Base-by-base conservation (phyloP, 2,797 vertebrate genomes). In the Alcedo atthis region DNA sequence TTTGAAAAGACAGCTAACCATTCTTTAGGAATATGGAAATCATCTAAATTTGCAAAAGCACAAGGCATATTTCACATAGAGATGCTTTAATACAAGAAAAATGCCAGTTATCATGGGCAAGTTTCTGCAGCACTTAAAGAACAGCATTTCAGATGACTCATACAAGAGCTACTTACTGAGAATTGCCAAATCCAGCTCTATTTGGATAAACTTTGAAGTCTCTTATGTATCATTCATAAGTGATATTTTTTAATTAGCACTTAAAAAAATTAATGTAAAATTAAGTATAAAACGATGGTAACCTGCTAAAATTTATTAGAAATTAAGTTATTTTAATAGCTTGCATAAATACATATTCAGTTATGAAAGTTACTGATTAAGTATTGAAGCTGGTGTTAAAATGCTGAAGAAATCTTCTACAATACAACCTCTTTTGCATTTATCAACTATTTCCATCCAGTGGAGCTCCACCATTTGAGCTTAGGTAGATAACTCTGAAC, bases 121-220 rank as follows among this genome's bases (percentile, higher is more conserved):
- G 92, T 96, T 92, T 49, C 81, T 81, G 57, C 88, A 95, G 53
- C 48, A 35, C 51, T 69, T 79, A 79, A 6, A 87, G 79, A 89
- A 77, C 0, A 77, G 35, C 69, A 71, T 81, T 91, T 92, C 59
- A 76, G 87, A 87, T 90, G 88, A 94, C 68, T 95, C 86, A 84
- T 2, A 35, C 55, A 74, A 51, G 48, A 85, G 40, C 59, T 63
- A 61, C 53, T 81, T 62, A 68, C 10, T 66, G 59, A 86, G 75
- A 91, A 76, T 24, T 73, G 58, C 30, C 81, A 70, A 86, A 85
- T 30, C 35, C 75, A 48, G 28, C 61, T 54, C 64, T 84, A 32
- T 69, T 86, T 79, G 59, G 85, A 84, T 53, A 91, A 93, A 91
- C 74, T 76, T 84, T 84, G 57, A 90, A 70, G 68, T 46, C 70